A percentile compares a stretch with the other conserved stretches of the same genome.
These are phyloP conservation scores for Pentamera pediparva DNA, from an alignment of 53 echinoderm and acorn worm genomes.

Conservation along the genomic window DNA sequence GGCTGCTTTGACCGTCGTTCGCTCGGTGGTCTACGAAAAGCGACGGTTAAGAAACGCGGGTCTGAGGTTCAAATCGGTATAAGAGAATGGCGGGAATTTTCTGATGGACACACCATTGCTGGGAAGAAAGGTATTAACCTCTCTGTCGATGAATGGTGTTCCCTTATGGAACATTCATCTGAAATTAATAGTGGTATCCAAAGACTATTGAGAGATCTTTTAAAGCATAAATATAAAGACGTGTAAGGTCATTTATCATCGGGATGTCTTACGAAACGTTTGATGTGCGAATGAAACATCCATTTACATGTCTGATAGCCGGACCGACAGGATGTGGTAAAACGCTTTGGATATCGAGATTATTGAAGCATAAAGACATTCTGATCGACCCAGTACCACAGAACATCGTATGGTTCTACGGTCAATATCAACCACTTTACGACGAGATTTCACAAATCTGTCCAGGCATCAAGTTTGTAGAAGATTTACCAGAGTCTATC, in stretches of 20 bases:
- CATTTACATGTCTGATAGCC: slow-evolving; percentile 26
- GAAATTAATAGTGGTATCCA: neutral
- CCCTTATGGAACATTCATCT: neutral
- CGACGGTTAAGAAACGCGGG: neutral
- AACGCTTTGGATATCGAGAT: slow-evolving; percentile 28
- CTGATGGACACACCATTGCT: too few species aligned
- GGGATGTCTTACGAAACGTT: neutral
- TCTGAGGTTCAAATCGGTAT: neutral
- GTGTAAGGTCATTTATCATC: neutral
- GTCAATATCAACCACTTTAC: slow-evolving; percentile 32
- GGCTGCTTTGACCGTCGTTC: too few species aligned
- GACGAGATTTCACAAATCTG: slow-evolving; percentile 7
- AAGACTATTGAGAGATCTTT: neutral
- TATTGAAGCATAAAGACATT: neutral
- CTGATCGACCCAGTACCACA: slow-evolving; percentile 22
- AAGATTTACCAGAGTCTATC: slow-evolving; percentile 42
- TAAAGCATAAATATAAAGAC: neutral
- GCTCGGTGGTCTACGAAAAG: neutral
- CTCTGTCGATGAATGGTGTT: neutral
- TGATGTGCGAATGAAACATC: slow-evolving; percentile 31
- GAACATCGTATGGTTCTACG: slow-evolving; percentile 51
- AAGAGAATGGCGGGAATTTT: neutral
- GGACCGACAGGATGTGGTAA: slow-evolving; percentile 38
- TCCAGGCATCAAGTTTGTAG: slow-evolving; percentile 37
- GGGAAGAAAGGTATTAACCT: slow-evolving; percentile 5